Conservation (phyloP, 2,888 invertebrate genomes). For the Lumbricus terrestris region DNA sequence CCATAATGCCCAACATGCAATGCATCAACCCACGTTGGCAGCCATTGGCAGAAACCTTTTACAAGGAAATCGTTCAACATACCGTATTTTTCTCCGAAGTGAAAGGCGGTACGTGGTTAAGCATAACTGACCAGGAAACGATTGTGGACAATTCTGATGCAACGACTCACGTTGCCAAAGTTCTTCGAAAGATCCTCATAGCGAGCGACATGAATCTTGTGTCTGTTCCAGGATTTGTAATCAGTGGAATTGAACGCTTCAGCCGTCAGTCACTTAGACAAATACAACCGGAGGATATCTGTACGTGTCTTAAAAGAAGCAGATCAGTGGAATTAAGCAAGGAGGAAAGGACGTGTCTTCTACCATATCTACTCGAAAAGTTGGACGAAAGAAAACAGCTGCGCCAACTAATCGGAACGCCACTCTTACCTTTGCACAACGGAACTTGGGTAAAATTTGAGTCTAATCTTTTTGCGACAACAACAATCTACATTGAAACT, state of each 20-base stretch:
- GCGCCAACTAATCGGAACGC: conserved; percentile 25
- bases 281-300: conserved; percentile 24
- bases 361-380: conserved; percentile 22
- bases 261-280: background rate
- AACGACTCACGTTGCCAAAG: background rate
- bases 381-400: background rate
- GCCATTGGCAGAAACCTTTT: conserved; percentile 15
- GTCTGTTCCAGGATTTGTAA: conserved; percentile 32
- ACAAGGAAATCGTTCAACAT: conserved; percentile 21
- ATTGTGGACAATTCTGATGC: conserved; percentile 38
- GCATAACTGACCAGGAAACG: conserved; percentile 20
- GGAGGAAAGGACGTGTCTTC: conserved; percentile 13
- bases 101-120: background rate
- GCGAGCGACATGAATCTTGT: conserved; percentile 26
- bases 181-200: conserved; percentile 30
- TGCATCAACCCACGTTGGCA: conserved; percentile 20
- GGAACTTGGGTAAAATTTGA: conserved; percentile 33
- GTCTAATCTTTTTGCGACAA: background rate
- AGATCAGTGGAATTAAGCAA: conserved; percentile 8
- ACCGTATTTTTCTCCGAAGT: background rate
- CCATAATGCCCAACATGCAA: conserved; percentile 22
- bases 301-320: conserved; percentile 23
- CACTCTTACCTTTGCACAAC: conserved; percentile 38
- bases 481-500: conserved; percentile 21
- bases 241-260: conserved; percentile 8